Conservation (phyloP, 2,113 vertebrate species). For the Podilymbus podiceps region DNA sequence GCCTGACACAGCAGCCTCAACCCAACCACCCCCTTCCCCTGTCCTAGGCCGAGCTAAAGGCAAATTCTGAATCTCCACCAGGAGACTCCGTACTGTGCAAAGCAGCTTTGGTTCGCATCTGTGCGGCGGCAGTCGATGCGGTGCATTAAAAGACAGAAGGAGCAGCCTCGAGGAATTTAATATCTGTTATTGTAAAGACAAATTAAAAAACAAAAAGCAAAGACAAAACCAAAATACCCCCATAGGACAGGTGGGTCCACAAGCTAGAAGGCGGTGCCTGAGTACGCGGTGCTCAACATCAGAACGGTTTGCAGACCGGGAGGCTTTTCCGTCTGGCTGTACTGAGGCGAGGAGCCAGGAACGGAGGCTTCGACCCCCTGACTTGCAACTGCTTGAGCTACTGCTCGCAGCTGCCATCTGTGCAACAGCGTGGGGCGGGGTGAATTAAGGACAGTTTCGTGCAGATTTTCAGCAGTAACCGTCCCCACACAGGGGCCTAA, state of each 20-base stretch:
- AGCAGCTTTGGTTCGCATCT: not conserved
- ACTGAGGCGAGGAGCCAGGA: not conserved
- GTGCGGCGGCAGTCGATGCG: not conserved
- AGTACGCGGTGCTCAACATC: not conserved
- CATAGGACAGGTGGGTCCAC: not conserved
- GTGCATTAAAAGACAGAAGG: not conserved
- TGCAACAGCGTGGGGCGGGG: not conserved
- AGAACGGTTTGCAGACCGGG: not conserved
- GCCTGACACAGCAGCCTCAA: not conserved
- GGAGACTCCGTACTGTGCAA: not conserved
- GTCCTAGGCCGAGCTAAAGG: not conserved
- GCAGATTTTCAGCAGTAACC: not conserved
- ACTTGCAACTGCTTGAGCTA: not conserved
- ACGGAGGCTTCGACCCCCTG: not conserved
- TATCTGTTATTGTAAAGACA: not conserved
- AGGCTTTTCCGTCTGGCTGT: not conserved
- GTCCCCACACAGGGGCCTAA: not conserved
- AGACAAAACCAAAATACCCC: too few relatives aligned
- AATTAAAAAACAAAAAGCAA: not conserved
- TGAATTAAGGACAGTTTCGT: conserved; percentile 37
- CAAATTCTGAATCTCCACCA: not conserved
- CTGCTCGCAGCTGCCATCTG: conserved; percentile 14
- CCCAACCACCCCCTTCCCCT: not conserved
- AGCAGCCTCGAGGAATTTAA: not conserved
- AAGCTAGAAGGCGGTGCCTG: not conserved